These are phyloP conservation scores for Stenodera caucasica DNA, from an alignment of 2,888 invertebrate species.

Conservation along the genomic window DNA sequence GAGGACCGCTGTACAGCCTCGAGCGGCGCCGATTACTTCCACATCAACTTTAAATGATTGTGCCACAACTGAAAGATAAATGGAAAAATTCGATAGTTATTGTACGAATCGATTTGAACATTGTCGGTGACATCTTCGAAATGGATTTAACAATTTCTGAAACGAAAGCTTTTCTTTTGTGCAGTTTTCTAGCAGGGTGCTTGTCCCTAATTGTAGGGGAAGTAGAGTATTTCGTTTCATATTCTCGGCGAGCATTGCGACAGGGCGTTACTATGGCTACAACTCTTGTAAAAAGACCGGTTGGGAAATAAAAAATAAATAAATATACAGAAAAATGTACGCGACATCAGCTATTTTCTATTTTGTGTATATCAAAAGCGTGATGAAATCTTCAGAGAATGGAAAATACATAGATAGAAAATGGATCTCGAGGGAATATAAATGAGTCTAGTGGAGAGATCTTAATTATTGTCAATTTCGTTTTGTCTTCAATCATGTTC, in stretches of 20 bases:
- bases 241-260: slow-evolving; percentile 7
- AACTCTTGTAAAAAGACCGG: slow-evolving; percentile 10
- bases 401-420: background rate
- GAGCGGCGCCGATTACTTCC: slow-evolving; percentile 68
- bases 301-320: slow-evolving; percentile 13
- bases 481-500: background rate
- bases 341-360: background rate
- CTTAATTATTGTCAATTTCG: background rate
- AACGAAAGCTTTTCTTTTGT: slow-evolving; percentile 9
- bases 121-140: background rate
- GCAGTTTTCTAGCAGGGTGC: slow-evolving; percentile 10
- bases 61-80: slow-evolving; percentile 64
- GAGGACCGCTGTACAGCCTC: slow-evolving; percentile 72
- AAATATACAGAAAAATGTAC: background rate
- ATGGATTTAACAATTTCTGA: slow-evolving; percentile 8
- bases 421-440: background rate
- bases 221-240: slow-evolving; percentile 12
- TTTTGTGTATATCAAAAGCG: background rate
- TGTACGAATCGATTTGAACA: background rate
- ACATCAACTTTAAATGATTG: slow-evolving; percentile 74
- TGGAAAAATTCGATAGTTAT: slow-evolving; percentile 1
- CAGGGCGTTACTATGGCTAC: slow-evolving; percentile 12
- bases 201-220: slow-evolving; percentile 11
- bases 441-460: background rate
- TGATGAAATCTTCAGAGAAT: background rate